These are phyloP conservation scores for Oreonectes daqikongensis DNA, from an alignment of 2,797 vertebrate genomes.

Conservation along the genomic window DNA sequence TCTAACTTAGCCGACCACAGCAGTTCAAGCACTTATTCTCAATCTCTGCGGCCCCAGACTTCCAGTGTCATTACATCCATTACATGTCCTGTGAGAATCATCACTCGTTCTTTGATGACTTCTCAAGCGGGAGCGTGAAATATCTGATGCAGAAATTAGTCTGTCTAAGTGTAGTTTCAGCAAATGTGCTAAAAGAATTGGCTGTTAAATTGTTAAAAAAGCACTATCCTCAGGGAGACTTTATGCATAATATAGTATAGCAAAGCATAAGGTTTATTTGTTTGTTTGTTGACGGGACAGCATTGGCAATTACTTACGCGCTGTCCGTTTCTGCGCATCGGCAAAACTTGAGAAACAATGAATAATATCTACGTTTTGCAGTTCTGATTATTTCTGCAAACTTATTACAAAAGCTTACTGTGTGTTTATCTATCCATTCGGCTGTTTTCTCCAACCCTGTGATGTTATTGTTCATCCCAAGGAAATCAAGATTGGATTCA, in stretches of 20 bases:
- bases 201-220: constrained; percentile 53
- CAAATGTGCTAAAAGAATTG: constrained; percentile 46
- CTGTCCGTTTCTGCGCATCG: background rate
- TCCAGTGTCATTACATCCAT: constrained; percentile 46
- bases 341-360: background rate
- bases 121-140: constrained; percentile 77
- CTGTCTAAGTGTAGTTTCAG: constrained; percentile 9
- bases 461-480: constrained; percentile 47
- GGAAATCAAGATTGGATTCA: constrained; percentile 45
- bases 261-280: constrained; percentile 8
- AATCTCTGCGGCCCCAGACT: constrained; percentile 67
- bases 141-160: constrained; percentile 71
- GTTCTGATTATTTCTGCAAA: constrained; percentile 24
- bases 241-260: background rate
- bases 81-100: constrained; percentile 68
- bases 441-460: constrained; percentile 28
- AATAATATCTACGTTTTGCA: constrained; percentile 38
- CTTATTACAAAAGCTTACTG: constrained; percentile 9
- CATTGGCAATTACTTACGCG: constrained; percentile 20
- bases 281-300: background rate
- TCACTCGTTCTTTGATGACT: constrained; percentile 79
- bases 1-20: constrained; percentile 73
- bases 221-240: constrained; percentile 14
- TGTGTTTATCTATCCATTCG: constrained; percentile 27
- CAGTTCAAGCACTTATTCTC: constrained; percentile 68